Evolutionary conservation across 2,797 vertebrate genomes (phyloP).

Genomic region (Carapus acus): DNA sequence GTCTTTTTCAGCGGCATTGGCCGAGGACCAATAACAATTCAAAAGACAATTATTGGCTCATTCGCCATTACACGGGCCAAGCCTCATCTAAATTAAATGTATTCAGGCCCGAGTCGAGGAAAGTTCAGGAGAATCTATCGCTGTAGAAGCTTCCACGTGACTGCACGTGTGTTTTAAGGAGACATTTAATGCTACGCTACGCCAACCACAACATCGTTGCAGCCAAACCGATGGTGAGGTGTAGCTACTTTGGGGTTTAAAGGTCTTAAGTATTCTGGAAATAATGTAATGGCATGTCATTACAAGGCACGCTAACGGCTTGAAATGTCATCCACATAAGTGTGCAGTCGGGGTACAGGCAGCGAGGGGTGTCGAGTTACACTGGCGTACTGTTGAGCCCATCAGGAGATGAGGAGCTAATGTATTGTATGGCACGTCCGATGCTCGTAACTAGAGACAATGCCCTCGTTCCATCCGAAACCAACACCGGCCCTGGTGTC

Average conservation of each 20-base stretch:
- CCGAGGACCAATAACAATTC: slow-evolving; percentile 36
- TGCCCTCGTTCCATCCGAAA: slow-evolving; percentile 5
- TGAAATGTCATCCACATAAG: slow-evolving; percentile 3
- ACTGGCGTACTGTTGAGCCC: neutral
- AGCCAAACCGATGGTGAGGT: slow-evolving; percentile 35
- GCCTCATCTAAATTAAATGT: slow-evolving; percentile 35
- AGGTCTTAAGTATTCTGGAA: slow-evolving; percentile 31
- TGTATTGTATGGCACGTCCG: too few species aligned
- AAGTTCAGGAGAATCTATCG: slow-evolving; percentile 52
- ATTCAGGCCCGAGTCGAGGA: slow-evolving; percentile 41
- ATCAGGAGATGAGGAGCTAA: neutral
- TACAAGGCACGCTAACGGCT: slow-evolving; percentile 15
- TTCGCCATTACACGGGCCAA: slow-evolving; percentile 16
- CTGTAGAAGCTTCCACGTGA: slow-evolving; percentile 12
- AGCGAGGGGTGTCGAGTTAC: neutral
- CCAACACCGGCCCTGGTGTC: too few species aligned
- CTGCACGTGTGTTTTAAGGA: too few species aligned
- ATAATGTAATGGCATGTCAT: slow-evolving; percentile 31
- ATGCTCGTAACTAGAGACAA: neutral
- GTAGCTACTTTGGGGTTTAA: slow-evolving; percentile 39
- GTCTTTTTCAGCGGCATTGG: slow-evolving; percentile 27
- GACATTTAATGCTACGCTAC: slow-evolving; percentile 6
- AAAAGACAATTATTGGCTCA: slow-evolving; percentile 46
- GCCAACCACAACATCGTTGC: slow-evolving; percentile 29
- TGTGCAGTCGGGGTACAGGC: slow-evolving; percentile 14